Evolutionary conservation across 2,797 vertebrate genomes (phyloP), one percentile per base, ranked within the genome.

Genomic region (Vipera latastei): DNA sequence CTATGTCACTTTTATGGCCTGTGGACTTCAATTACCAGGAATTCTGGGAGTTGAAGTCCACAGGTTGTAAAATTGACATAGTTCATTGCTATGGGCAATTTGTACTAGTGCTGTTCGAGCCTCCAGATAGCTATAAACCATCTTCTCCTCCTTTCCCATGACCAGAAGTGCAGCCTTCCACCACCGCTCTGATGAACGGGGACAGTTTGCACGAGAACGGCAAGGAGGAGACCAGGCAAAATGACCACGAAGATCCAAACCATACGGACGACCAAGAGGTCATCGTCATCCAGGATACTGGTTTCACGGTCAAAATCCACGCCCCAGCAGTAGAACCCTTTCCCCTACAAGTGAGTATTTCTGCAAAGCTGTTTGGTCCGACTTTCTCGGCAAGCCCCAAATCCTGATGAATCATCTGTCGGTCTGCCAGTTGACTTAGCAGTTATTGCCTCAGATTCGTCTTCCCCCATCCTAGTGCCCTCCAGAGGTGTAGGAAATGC

Each of bases 211-310:
- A 99, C 0, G 98, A 98, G 90, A 97, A 97, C 93, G 94, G 95
- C 91, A 97, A 96, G 94, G 96, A 96, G 0, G 97, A 98, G 48
- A 61, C 96, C 0, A 97, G 98, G 95, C 98, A 98, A 96, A 98
- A 99, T 0, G 98, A 98, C n/a, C 97, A 97, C 0, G 96, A 98
- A 4, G 98, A 98, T 90, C 89, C 96, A 0, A 98, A 99, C 0
- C 96, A 96, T 0, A 97, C 97, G 12, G 99, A 99, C 0, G 99
- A 99, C 94, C 99, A 99, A 97, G 99, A 99, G 96, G 99, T 99
- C 95, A 99, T 99, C 6, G 99, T 99, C 94, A 99, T 99, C 96
- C 99, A 99, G 98, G 99, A 99, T 97, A 99, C 99, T 0, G 99
- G 99, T 93, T 99, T 99, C 96, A 99, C 98, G 0, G 99, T 99